Base-by-base conservation (phyloP, 2,113 vertebrate species). In the Puffinus mauretanicus region DNA sequence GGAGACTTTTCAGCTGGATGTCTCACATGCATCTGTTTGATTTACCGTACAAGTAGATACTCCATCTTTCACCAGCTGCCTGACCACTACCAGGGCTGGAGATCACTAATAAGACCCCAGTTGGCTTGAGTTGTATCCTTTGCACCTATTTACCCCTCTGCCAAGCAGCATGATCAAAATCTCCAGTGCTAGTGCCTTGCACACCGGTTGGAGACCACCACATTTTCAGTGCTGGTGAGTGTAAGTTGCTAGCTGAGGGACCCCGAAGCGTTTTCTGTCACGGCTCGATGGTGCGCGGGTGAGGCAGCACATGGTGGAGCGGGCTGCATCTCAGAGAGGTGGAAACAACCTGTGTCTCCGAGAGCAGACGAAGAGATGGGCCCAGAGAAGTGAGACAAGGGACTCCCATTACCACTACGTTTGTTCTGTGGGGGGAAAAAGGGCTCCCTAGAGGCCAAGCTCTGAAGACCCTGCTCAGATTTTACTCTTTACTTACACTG, bases 251-350 rank as follows among this genome's bases (percentile, higher is more conserved):
- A 88, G 12, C 13, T 82, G 15, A 61, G 25, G 16, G 32, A n/a
- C 14, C 16, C 18, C 20, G 30, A n/a, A 60, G 29, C 10, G 34
- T 93, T 95, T 88, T 66, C 40, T 69, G 34, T 49, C 51, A 26
- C 0, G 1, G 40, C 15, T 60, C 1, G 0, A 17, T 14, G 18
- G 12, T 44, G 38, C 19, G 26, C 0, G 1, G 27, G 30, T 66
- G 30, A 89, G 16, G 36, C 18, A 34, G 42, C 0, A 1, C 26
- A 11, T 1, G 4, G n/a, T 40, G 44, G 40, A 62, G n/a, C 36
- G 3, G 13, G 34, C 7, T 94, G 61, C 22, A 65, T 46, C 52
- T 72, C 72, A 47, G 22, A 51, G 16, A 76, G 25, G 40, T n/a
- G 54, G 27, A 57, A 80, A 83, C 22, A 65, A 34, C 9, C 12